These are phyloP conservation scores for Gallinago nigripennis DNA, from an alignment of 2,797 vertebrate genomes.

Conservation along the genomic window DNA sequence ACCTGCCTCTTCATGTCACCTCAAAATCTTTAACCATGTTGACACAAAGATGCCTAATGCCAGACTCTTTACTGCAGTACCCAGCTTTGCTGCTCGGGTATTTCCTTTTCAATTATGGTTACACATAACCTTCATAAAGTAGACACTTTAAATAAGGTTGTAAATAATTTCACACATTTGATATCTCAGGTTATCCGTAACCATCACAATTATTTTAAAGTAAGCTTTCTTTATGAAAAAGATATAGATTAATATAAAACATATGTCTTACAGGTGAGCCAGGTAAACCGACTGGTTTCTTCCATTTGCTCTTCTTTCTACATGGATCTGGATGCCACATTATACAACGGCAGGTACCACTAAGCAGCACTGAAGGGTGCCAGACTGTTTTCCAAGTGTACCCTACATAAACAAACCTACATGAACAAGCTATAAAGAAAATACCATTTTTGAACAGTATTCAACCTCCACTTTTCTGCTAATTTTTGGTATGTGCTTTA, in stretches of 20 bases:
- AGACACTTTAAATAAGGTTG: background rate
- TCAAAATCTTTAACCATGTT: background rate
- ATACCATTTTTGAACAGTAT: background rate
- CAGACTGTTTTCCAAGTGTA: background rate
- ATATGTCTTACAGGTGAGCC: background rate
- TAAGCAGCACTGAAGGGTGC: background rate
- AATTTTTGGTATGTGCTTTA: background rate
- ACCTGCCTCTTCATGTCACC: background rate
- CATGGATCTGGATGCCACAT: background rate
- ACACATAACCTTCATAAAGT: background rate
- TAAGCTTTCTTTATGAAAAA: constrained; percentile 43
- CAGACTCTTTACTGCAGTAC: background rate
- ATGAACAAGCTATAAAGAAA: background rate
- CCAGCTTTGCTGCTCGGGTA: background rate
- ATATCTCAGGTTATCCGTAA: constrained; percentile 1
- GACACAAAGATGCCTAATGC: background rate
- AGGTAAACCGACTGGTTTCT: background rate
- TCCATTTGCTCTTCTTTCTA: background rate
- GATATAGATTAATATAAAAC: constrained; percentile 17
- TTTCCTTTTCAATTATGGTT: background rate
- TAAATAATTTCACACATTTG: background rate
- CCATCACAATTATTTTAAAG: background rate
- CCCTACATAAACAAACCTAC: background rate
- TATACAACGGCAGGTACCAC: background rate
- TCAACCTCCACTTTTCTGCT: background rate